Evolutionary conservation across 53 echinoderm and acorn worm genomes (phyloP), one percentile per base, ranked within the genome.

Genomic region (Arbacia lixula): DNA sequence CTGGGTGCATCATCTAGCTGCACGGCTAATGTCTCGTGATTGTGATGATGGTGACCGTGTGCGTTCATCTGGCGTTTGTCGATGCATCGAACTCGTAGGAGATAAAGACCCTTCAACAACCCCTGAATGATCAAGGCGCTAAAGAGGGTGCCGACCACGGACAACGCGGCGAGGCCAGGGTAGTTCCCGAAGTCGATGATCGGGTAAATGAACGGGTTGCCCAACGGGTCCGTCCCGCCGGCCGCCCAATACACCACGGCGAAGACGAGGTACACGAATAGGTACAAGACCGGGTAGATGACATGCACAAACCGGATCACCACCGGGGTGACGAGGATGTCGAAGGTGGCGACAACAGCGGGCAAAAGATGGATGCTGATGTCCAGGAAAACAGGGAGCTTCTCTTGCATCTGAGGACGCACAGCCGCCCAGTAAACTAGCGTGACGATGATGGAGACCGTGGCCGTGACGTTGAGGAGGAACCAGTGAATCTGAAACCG

Each of bases 241-340:
- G 84, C 89, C 9, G 73, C 92, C 86, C 83, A 89, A 79, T 86
- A 92, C 26, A 92, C 75, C 9, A 89, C 49, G 26, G 92, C 89
- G 34, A 92, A 46, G 4, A 68, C 16, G 35, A 89, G 73, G 53
- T 92, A 92, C 9, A 82, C 50, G 12, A 83, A 5, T 20, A 68
- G 73, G 53, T 83, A 92, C 12, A 31, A n/a, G 38, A 89, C 17
- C 32, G 92, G 86, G 79, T 88, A 86, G 54, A 92, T 26, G 62
- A 88, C n/a, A 29, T 92, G 89, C n/a, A 86, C 78, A 68, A 89
- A 67, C 26, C 89, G 81, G 29, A 92, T 76, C 0, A 88, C 85
- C 2, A 89, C 68, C 35, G 75, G 41, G 9, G 83, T 92, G 31
- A 83, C 6, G 41, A 83, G 60, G 12, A 92, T 25, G 60, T 92